These are phyloP conservation scores for Nemopilema nomurai DNA, from an alignment of 30 jellyfish, hydroid and myxozoan genomes.

Conservation along the genomic window DNA sequence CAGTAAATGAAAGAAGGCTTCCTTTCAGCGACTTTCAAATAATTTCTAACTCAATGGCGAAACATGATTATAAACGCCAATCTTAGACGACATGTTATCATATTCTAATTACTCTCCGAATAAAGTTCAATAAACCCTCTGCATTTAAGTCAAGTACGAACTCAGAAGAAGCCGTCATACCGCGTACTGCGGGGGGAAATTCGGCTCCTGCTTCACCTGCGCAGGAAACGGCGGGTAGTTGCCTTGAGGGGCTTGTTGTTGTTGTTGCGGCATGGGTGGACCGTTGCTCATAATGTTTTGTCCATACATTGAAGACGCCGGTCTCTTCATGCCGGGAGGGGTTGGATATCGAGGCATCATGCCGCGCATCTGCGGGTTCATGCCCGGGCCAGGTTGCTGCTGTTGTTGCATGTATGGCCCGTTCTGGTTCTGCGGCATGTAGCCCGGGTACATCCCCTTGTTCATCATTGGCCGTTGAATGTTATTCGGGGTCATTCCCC, in stretches of 20 bases:
- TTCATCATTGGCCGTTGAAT: slow-evolving; percentile 77
- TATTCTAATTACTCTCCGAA: too few relatives aligned
- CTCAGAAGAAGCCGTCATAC: slow-evolving; percentile 13
- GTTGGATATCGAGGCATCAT: slow-evolving; percentile 75
- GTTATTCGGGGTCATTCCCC: slow-evolving; percentile 79
- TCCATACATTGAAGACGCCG: slow-evolving; percentile 87
- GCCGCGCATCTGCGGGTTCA: slow-evolving; percentile 74
- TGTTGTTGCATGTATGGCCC: slow-evolving; percentile 72
- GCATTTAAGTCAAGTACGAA: background rate
- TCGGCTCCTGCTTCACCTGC: slow-evolving; percentile 77
- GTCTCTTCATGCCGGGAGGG: slow-evolving; percentile 81
- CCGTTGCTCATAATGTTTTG: slow-evolving; percentile 78
- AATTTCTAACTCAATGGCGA: too few relatives aligned
- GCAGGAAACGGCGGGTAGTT: slow-evolving; percentile 57
- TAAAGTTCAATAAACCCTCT: too few relatives aligned
- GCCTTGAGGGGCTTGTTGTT: slow-evolving; percentile 67
- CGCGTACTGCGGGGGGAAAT: slow-evolving; percentile 96
- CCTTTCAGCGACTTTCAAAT: too few relatives aligned
- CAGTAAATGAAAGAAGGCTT: background rate
- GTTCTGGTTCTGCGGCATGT: slow-evolving; percentile 83
- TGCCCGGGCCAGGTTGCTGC: slow-evolving; percentile 69
- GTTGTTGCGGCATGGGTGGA: slow-evolving; percentile 91
- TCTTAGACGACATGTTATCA: too few relatives aligned
- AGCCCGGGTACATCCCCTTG: slow-evolving; percentile 83
- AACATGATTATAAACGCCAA: too few relatives aligned